phyloP scores from a whole-genome alignment of 2,888 invertebrate species.

The Cremastinae sp. region DNA sequence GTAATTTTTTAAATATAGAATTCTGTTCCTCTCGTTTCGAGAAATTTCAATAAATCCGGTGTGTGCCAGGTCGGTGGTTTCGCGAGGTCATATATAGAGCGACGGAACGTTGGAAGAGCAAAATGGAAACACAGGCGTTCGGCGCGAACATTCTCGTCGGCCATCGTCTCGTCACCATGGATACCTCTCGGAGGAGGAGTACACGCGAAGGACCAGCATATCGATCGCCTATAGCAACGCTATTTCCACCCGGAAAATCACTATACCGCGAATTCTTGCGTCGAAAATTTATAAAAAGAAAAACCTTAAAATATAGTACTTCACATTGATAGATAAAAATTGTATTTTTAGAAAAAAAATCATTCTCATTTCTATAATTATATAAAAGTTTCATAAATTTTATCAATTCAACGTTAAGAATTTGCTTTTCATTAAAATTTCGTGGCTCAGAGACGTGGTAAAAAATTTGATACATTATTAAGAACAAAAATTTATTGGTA shows the following conservation, averaged over 20 bases:
- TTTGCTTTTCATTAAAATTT: too few species aligned
- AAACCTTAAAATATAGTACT: slow-evolving; percentile 2
- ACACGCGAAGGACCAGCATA: slow-evolving; percentile 66
- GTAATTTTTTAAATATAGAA: background rate
- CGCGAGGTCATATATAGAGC: background rate
- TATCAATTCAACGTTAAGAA: too few species aligned
- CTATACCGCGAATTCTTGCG: slow-evolving; percentile 7
- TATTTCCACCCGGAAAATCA: slow-evolving; percentile 33
- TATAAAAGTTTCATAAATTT: too few species aligned
- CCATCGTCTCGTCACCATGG: slow-evolving; percentile 77
- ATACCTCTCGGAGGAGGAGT: slow-evolving; percentile 74
- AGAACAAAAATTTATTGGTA: too few species aligned
- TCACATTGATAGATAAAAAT: too few species aligned
- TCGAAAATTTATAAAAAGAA: background rate
- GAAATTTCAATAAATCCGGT: slow-evolving; percentile 12
- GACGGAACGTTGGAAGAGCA: slow-evolving; percentile 1
- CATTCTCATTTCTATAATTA: too few species aligned
- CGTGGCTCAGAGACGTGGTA: too few species aligned
- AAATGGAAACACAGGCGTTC: slow-evolving; percentile 70
- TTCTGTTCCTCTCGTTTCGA: too few species aligned
- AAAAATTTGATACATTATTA: too few species aligned
- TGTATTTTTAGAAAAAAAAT: too few species aligned
- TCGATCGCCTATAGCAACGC: slow-evolving; percentile 69
- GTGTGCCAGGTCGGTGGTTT: slow-evolving; percentile 21
- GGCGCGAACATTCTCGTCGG: slow-evolving; percentile 67